Conservation (phyloP, 2,797 vertebrate species). For the Leuciscus waleckii region DNA sequence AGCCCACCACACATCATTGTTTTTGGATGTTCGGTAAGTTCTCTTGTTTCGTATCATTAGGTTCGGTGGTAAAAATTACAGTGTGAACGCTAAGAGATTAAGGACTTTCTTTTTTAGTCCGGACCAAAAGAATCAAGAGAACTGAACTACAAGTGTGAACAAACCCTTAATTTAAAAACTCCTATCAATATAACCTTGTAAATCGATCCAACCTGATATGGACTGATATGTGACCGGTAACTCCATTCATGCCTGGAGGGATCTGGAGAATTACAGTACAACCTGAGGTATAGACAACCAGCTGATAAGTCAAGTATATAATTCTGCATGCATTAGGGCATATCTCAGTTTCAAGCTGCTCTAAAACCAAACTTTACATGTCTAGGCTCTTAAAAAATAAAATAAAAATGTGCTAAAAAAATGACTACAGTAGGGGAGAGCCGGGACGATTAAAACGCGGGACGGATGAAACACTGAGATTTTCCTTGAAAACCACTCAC, state of each 20-base stretch:
- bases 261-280: constrained; percentile 4
- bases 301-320: constrained; percentile 8
- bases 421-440: neutral
- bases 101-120: neutral
- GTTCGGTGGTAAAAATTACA: neutral
- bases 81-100: neutral
- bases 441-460: too few relatives aligned
- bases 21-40: neutral
- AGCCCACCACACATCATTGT: neutral
- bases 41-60: neutral
- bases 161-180: neutral
- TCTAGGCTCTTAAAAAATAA: neutral
- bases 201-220: neutral
- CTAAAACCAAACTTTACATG: neutral
- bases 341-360: constrained; percentile 14
- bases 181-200: neutral
- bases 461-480: too few relatives aligned
- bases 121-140: neutral
- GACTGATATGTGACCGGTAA: neutral
- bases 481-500: too few relatives aligned
- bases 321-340: neutral
- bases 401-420: neutral
- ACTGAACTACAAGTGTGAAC: neutral
- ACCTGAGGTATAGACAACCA: constrained; percentile 6
- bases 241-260: neutral